phyloP scores from a whole-genome alignment of 2,888 invertebrate species.

The Drosophila niveifrons region DNA sequence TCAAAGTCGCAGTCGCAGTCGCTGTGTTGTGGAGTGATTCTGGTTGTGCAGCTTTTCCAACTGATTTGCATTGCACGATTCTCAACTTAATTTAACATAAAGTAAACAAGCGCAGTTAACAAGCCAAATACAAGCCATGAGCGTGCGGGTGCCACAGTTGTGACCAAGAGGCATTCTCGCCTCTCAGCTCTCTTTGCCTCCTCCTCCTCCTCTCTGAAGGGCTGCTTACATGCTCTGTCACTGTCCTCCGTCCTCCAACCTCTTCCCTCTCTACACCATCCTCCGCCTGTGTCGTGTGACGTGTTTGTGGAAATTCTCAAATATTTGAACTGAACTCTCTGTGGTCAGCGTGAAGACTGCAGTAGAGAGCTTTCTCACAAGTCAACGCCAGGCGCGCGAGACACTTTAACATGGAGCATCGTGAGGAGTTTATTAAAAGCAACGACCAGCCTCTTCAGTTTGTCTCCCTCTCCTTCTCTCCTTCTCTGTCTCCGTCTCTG shows the following conservation, averaged over 20 bases:
- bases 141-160: conserved; percentile 73
- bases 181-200: not conserved
- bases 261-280: not conserved
- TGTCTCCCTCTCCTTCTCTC: not conserved
- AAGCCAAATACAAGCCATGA: conserved; percentile 81
- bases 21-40: conserved; percentile 25
- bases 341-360: conserved; percentile 3
- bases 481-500: not conserved
- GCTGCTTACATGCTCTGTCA: conserved; percentile 48
- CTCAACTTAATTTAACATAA: conserved; percentile 84
- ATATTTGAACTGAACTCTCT: conserved; percentile 61
- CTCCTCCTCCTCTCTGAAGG: conserved; percentile 43
- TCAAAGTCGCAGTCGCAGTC: conserved; percentile 18
- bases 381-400: conserved; percentile 73
- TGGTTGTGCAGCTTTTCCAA: conserved; percentile 57
- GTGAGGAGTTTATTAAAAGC: conserved; percentile 78
- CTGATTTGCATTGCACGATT: conserved; percentile 84
- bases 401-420: conserved; percentile 65
- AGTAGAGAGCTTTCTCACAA: conserved; percentile 65
- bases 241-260: not conserved
- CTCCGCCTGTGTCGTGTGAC: conserved; percentile 65
- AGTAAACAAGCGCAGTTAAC: conserved; percentile 83
- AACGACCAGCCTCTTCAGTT: conserved; percentile 35
- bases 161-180: conserved; percentile 19
- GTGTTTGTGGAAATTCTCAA: conserved; percentile 74